Percentiles rank a stretch among this genome's conserved stretches.
Evolutionary conservation across 2,113 vertebrate species (phyloP).

Genomic region (Pseudopodoces humilis): DNA sequence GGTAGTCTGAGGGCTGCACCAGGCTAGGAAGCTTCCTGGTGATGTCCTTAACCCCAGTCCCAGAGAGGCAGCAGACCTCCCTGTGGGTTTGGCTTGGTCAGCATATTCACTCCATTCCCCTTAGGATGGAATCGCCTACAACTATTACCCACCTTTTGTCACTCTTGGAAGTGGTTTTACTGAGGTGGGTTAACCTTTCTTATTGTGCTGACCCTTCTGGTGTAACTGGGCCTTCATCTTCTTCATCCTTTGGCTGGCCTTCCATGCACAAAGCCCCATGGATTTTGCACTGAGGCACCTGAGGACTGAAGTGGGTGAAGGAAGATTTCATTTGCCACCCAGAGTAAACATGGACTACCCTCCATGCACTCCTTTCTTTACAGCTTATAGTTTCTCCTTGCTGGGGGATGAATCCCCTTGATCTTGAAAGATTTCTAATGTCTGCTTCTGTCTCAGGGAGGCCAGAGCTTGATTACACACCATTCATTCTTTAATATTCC

Average conservation of each 20-base stretch:
- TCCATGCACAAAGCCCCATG: not conserved
- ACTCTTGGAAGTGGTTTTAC: not conserved
- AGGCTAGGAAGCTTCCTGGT: not conserved
- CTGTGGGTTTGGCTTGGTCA: not conserved
- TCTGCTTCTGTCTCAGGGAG: not conserved
- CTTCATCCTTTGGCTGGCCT: not conserved
- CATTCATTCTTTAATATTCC: not conserved
- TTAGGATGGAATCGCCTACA: rapidly evolving
- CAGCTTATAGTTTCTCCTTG: not conserved
- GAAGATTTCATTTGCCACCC: not conserved
- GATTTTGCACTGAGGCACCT: not conserved
- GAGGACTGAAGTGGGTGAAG: not conserved
- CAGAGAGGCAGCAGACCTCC: not conserved
- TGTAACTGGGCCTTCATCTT: not conserved
- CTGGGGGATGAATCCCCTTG: not conserved
- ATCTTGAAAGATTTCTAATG: not conserved
- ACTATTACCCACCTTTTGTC: not conserved
- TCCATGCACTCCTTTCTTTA: not conserved
- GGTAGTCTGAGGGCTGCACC: not conserved
- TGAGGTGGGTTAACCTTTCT: not conserved
- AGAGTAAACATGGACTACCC: not conserved
- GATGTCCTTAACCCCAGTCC: not conserved
- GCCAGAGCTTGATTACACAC: not conserved
- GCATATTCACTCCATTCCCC: not conserved
- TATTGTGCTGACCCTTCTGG: not conserved